Evolutionary conservation across 1,140 invertebrate genomes (phyloP).

Genomic region (Danaus plexippus): DNA sequence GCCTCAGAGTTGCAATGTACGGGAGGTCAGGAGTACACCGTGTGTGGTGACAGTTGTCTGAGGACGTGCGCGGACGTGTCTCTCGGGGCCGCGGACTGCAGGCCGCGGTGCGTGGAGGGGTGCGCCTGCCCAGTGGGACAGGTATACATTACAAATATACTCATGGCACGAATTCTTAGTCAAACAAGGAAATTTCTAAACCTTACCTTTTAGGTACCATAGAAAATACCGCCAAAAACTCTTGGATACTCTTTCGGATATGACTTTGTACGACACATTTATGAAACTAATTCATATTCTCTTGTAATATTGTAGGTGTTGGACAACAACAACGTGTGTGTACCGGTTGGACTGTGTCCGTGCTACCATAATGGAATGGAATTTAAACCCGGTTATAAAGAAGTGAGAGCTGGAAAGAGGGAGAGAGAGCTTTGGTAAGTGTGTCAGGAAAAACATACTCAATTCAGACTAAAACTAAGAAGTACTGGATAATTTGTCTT

Average conservation of each 20-base stretch:
- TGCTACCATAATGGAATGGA: conserved; percentile 82
- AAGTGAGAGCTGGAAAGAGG: conserved; percentile 77
- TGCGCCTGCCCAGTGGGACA: conserved; percentile 88
- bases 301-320: conserved; percentile 67
- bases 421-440: conserved; percentile 79
- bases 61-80: conserved; percentile 77
- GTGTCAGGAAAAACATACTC: conserved; percentile 7
- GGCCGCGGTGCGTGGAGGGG: conserved; percentile 84
- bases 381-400: conserved; percentile 82
- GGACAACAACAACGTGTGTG: conserved; percentile 80
- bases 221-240: too few relatives aligned
- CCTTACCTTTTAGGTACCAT: too few relatives aligned
- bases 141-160: conserved; percentile 21
- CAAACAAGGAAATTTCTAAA: too few relatives aligned
- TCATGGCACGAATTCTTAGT: too few relatives aligned
- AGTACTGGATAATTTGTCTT: too few relatives aligned
- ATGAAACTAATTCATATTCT: too few relatives aligned
- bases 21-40: conserved; percentile 83
- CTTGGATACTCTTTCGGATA: too few relatives aligned
- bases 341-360: conserved; percentile 82
- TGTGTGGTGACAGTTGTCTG: conserved; percentile 83
- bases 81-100: conserved; percentile 64
- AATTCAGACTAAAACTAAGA: too few relatives aligned
- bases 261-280: too few relatives aligned
- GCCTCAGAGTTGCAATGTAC: conserved; percentile 78